Percentiles rank a stretch among this genome's conserved stretches.
phyloP scores from a whole-genome alignment of 2,888 invertebrate species.

The Mellilla xanthometata region DNA sequence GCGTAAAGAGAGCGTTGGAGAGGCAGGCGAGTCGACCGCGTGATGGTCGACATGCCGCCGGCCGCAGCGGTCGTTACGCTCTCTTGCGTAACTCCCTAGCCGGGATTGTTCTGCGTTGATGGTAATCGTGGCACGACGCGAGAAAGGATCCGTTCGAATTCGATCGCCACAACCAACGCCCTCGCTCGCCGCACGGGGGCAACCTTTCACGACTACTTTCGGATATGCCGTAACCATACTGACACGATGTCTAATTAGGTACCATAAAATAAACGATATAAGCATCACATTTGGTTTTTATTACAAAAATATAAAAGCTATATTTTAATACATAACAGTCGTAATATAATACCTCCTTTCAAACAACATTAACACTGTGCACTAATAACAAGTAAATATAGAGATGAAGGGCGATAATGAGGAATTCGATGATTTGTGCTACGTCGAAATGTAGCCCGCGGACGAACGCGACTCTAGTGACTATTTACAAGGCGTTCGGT shows the following conservation, averaged over 20 bases:
- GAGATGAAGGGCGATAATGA: conserved; percentile 62
- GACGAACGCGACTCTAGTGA: conserved; percentile 56
- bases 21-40: conserved; percentile 23
- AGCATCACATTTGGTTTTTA: conserved; percentile 72
- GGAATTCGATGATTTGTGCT: conserved; percentile 46
- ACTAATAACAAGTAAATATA: conserved; percentile 80
- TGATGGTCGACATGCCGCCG: conserved; percentile 24
- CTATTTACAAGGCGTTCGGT: conserved; percentile 66
- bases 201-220: conserved; percentile 77
- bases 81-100: conserved; percentile 45
- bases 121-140: conserved; percentile 51
- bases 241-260: conserved; percentile 40
- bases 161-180: conserved; percentile 41
- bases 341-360: conserved; percentile 68
- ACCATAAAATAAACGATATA: conserved; percentile 56
- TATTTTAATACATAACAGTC: conserved; percentile 77
- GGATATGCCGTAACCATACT: conserved; percentile 57
- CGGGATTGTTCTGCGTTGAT: conserved; percentile 54
- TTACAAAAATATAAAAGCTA: conserved; percentile 77
- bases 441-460: conserved; percentile 39
- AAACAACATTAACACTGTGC: conserved; percentile 76
- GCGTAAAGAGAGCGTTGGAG: conserved; percentile 49
- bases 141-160: conserved; percentile 55
- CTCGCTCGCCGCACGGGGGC: conserved; percentile 46
- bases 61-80: conserved; percentile 31